Conservation (phyloP, 2,888 invertebrate genomes). For the Candidula unifasciata region DNA sequence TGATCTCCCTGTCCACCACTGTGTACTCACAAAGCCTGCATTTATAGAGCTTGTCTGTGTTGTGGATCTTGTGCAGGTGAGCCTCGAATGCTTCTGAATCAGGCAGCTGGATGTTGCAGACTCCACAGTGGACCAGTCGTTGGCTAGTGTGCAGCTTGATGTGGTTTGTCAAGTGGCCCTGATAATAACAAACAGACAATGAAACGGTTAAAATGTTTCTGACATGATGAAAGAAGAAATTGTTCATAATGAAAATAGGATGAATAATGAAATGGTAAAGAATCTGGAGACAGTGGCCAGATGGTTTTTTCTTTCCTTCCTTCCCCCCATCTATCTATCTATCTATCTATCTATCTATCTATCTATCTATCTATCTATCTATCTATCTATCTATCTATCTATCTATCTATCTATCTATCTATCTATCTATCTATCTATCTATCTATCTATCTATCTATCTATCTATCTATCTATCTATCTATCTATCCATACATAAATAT, state of each 20-base stretch:
- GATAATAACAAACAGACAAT: background rate
- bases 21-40: slow-evolving; percentile 73
- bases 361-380: too few relatives aligned
- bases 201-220: background rate
- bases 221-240: background rate
- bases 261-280: background rate
- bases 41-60: slow-evolving; percentile 67
- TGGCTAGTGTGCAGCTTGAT: slow-evolving; percentile 71
- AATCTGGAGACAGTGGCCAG: background rate
- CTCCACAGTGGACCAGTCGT: slow-evolving; percentile 35
- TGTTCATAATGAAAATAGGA: background rate
- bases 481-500: too few relatives aligned
- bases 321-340: too few relatives aligned
- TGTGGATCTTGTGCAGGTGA: slow-evolving; percentile 66
- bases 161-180: slow-evolving; percentile 76
- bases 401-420: too few relatives aligned
- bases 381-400: too few relatives aligned
- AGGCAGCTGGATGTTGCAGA: slow-evolving; percentile 46
- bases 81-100: slow-evolving; percentile 54
- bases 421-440: too few relatives aligned
- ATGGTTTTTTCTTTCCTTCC: too few relatives aligned
- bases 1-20: slow-evolving; percentile 62
- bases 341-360: too few relatives aligned
- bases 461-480: too few relatives aligned
- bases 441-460: too few relatives aligned